These are phyloP conservation scores for Ichneumoninae sp. DNA, from an alignment of 2,888 invertebrate genomes.

Conservation along the genomic window DNA sequence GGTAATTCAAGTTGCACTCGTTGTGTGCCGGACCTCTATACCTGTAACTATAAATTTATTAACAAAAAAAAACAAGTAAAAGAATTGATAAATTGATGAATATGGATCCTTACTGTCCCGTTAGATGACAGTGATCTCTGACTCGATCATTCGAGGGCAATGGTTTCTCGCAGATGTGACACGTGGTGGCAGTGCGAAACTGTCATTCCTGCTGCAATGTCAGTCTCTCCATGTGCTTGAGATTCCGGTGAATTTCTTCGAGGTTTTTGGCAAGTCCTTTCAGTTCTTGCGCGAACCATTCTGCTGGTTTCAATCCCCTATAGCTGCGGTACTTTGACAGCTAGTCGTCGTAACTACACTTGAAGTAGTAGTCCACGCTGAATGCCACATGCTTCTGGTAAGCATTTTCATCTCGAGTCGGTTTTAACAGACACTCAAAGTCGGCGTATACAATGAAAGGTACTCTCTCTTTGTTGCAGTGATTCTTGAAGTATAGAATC, in stretches of 20 bases:
- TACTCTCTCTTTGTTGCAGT: conserved; percentile 49
- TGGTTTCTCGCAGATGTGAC: conserved; percentile 66
- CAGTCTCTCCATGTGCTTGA: conserved; percentile 43
- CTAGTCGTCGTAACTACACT: conserved; percentile 44
- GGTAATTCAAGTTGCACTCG: conserved; percentile 70
- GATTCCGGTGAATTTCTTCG: conserved; percentile 14
- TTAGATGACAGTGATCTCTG: conserved; percentile 68
- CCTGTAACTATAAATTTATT: neutral
- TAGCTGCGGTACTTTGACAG: conserved; percentile 48
- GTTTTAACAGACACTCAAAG: conserved; percentile 60
- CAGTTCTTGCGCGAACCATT: conserved; percentile 56
- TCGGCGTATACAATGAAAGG: conserved; percentile 63
- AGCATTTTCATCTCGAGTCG: conserved; percentile 19
- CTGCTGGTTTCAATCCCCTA: conserved; percentile 42
- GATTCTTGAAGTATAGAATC: conserved; percentile 61
- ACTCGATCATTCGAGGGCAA: conserved; percentile 48
- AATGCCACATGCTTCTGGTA: conserved; percentile 55
- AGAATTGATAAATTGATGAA: no score
- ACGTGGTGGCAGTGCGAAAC: conserved; percentile 42
- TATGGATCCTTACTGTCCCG: conserved; percentile 40
- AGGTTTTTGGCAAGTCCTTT: conserved; percentile 22
- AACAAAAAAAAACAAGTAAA: no score
- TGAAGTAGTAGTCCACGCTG: conserved; percentile 44
- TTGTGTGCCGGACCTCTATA: conserved; percentile 70
- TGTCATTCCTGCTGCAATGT: conserved; percentile 33